These are phyloP conservation scores for Podiceps cristatus DNA, from an alignment of 2,113 vertebrate species.

Conservation along the genomic window DNA sequence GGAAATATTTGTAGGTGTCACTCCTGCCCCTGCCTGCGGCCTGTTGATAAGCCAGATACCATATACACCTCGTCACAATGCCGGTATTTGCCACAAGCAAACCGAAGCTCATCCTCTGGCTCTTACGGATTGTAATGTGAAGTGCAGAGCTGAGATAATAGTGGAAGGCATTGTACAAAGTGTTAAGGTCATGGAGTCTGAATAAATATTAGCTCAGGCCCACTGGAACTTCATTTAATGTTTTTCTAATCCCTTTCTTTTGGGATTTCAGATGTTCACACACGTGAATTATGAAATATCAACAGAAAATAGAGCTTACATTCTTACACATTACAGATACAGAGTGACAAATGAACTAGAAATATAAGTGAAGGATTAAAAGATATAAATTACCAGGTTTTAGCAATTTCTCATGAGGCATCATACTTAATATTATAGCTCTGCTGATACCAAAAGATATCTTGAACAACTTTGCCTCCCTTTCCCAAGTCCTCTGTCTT, in stretches of 20 bases:
- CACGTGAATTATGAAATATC: slow-evolving; percentile 8
- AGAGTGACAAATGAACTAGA: not conserved
- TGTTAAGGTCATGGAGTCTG: slow-evolving; percentile 17
- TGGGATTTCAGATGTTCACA: not conserved
- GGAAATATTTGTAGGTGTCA: not conserved
- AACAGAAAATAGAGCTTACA: not conserved
- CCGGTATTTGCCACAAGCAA: not conserved
- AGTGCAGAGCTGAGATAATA: not conserved
- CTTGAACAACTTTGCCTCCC: not conserved
- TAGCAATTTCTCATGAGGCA: not conserved
- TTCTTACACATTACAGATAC: not conserved
- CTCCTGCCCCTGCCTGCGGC: not conserved
- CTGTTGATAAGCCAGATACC: slow-evolving; percentile 15
- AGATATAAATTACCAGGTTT: not conserved
- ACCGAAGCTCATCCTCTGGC: not conserved
- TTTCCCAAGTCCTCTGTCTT: not conserved
- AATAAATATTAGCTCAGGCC: slow-evolving; percentile 39
- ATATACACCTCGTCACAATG: not conserved
- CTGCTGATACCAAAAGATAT: not conserved
- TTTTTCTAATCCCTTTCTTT: slow-evolving; percentile 40
- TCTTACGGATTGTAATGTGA: not conserved
- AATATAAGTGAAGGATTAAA: not conserved
- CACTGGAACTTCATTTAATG: slow-evolving; percentile 6
- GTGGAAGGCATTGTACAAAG: not conserved
- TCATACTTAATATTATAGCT: not conserved